phyloP scores from a whole-genome alignment of 2,113 vertebrate genomes.

The Cephalopterus ornatus region DNA sequence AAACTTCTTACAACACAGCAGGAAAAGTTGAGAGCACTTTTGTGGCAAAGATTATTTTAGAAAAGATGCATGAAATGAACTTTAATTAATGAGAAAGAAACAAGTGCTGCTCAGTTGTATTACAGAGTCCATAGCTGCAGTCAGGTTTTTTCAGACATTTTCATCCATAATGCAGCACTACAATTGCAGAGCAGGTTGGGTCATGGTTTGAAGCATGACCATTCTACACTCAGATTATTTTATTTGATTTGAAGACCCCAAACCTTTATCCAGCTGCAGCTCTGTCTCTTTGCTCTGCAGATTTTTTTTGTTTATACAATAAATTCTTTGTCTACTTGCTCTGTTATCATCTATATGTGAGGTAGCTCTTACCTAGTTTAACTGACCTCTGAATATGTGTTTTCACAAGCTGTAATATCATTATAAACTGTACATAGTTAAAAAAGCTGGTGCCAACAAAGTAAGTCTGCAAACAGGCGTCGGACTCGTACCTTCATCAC shows the following conservation, averaged over 20 bases:
- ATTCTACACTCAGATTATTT: background rate
- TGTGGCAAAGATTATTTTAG: background rate
- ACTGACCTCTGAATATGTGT: background rate
- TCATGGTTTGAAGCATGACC: background rate
- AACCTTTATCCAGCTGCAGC: background rate
- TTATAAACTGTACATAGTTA: background rate
- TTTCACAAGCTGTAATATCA: background rate
- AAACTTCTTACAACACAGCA: background rate
- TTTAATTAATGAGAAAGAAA: background rate
- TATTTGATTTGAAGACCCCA: background rate
- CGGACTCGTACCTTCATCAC: background rate
- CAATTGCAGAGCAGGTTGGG: slow-evolving; percentile 19
- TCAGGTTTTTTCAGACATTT: background rate
- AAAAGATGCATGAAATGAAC: background rate
- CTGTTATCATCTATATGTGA: background rate
- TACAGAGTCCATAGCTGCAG: background rate
- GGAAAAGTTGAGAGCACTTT: background rate
- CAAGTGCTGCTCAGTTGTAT: background rate
- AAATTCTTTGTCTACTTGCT: background rate
- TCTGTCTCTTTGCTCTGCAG: background rate
- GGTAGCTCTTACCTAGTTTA: background rate
- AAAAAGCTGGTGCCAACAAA: background rate
- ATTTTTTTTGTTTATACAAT: background rate
- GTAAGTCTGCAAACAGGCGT: background rate
- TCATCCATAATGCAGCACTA: background rate